Percentiles rank a stretch among this genome's conserved stretches.
phyloP scores from a whole-genome alignment of 2,888 invertebrate species.

The Cylloceria caligata region DNA sequence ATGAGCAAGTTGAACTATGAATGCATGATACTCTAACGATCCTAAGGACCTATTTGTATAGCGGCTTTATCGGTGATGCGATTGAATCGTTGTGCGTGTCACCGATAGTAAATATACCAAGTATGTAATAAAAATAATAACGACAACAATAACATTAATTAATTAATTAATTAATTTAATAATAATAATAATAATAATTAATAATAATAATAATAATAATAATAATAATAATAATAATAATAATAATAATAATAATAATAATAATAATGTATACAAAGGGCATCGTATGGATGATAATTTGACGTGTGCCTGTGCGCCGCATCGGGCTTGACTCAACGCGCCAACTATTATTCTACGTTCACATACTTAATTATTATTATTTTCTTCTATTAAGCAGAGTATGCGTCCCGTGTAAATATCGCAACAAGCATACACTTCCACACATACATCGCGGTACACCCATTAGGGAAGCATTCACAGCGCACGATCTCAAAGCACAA shows the following conservation, averaged over 20 bases:
- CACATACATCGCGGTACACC: neutral
- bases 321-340: conserved; percentile 36
- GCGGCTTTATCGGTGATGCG: conserved; percentile 65
- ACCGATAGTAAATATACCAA: conserved; percentile 37
- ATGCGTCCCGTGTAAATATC: conserved; percentile 30
- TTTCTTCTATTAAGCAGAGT: conserved; percentile 38
- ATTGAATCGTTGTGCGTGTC: conserved; percentile 62
- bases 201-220: conserved; percentile 36
- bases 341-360: conserved; percentile 50
- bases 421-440: conserved; percentile 37
- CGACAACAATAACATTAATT: conserved; percentile 29
- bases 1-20: conserved; percentile 55
- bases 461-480: conserved; percentile 23
- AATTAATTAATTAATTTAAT: neutral
- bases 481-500: conserved; percentile 31
- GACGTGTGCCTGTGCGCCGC: conserved; percentile 45
- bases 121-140: conserved; percentile 22
- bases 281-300: conserved; percentile 42
- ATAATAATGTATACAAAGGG: conserved; percentile 23
- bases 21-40: conserved; percentile 64
- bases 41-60: conserved; percentile 64
- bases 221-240: conserved; percentile 17
- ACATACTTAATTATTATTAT: conserved; percentile 22
- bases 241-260: conserved; percentile 34
- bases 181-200: conserved; percentile 36